A percentile compares a stretch with the other conserved stretches of the same genome.
These are phyloP conservation scores for Decapterus maruadsi DNA, from an alignment of 2,797 vertebrate species.

Conservation along the genomic window DNA sequence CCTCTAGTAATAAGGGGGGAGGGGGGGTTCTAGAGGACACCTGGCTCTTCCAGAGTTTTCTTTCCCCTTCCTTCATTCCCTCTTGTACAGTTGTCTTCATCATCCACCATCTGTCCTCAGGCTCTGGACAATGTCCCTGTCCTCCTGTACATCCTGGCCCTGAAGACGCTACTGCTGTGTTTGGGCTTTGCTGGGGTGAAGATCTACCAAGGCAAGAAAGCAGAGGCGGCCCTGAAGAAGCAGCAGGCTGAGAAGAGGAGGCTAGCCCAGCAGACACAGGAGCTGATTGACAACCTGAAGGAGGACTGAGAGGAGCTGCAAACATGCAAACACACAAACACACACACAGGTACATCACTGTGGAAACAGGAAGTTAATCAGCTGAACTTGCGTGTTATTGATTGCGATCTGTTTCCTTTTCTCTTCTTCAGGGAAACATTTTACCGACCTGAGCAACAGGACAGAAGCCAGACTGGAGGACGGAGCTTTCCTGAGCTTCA, in stretches of 20 bases:
- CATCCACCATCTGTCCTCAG: slow-evolving; percentile 69
- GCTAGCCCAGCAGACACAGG: slow-evolving; percentile 81
- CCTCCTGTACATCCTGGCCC: slow-evolving; percentile 94
- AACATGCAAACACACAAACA: too few species aligned
- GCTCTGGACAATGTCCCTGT: slow-evolving; percentile 92
- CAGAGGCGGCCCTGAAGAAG: slow-evolving; percentile 85
- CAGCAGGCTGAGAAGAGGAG: slow-evolving; percentile 77
- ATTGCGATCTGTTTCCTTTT: not conserved
- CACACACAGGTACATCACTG: not conserved
- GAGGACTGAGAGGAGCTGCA: slow-evolving; percentile 84
- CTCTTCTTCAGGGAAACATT: slow-evolving; percentile 16
- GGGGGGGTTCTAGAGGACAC: too few species aligned
- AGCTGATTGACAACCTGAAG: slow-evolving; percentile 85
- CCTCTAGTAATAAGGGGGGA: not conserved
- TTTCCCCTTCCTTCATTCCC: not conserved
- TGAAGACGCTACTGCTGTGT: slow-evolving; percentile 94
- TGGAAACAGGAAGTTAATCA: not conserved
- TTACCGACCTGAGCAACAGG: not conserved
- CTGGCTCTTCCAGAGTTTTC: not conserved
- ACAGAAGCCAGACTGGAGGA: not conserved
- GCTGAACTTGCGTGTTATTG: not conserved
- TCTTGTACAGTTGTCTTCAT: not conserved
- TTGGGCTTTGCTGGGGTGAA: slow-evolving; percentile 92
- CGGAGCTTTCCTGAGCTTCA: not conserved
- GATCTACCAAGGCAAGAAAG: slow-evolving; percentile 90